Base-by-base conservation (phyloP, 37 sponge, comb jelly and placozoan species). In the Ianthella basta region DNA sequence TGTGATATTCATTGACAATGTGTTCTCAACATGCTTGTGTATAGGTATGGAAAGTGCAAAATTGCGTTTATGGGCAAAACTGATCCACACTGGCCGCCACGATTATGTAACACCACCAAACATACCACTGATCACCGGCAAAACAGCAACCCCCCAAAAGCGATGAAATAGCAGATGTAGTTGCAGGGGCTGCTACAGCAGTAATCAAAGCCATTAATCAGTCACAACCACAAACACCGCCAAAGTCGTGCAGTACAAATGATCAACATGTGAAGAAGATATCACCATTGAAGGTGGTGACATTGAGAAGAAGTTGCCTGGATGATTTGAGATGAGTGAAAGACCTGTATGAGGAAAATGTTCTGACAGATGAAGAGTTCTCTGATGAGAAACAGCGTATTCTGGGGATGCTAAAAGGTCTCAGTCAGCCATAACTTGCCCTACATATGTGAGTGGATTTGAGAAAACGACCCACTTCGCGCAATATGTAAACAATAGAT, bases 21-120 rank as follows among this genome's bases (percentile, higher is more conserved):
- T 44, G 50, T 10, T n/a, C 50, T 44, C 50, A 44, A 44, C 50
- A 44, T 44, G 50, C 50, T 44, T 44, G 50, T 44, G 50, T n/a
- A n/a, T 44, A 44, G 84, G 69, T 68, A 83, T 83, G 84, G 59
- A 61, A 53, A 40, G 0, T 24, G n/a, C 72, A 8, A 83, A 83
- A 69, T 63, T 83, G 1, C 72, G 84, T 6, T 34, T 83, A 56
- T 83, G 72, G 84, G 84, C 84, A 27, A 37, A 63, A 29, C 34
- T 83, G 3, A 68, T 83, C 44, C 84, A 83, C 0, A 60, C 56
- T 55, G 84, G 84, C 34, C 73, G 50, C 53, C 84, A 69, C 69
- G 56, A 69, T 54, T 83, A 83, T 68, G 68, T 63, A 29, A 41
- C 53, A n/a, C 83, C 83, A 21, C 83, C 83, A 63, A 66, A 82